phyloP scores from a whole-genome alignment of 2,113 vertebrate species.

The Noctilio leporinus region DNA sequence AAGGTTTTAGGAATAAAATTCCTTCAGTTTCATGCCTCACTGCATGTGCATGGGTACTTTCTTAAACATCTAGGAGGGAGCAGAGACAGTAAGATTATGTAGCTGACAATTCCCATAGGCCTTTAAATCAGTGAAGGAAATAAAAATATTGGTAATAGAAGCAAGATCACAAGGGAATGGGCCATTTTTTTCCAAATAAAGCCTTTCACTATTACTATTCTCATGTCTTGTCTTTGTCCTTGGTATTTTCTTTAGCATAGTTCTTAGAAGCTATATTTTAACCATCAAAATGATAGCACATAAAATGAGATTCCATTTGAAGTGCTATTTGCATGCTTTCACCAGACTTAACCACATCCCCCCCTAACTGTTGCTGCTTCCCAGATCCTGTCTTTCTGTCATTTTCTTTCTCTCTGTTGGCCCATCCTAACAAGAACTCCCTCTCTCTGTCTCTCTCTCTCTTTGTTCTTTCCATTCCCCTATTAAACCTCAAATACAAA shows the following conservation, averaged over 20 bases:
- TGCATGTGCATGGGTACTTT: not conserved
- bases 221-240: not conserved
- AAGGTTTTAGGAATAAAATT: constrained; percentile 58
- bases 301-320: constrained; percentile 22
- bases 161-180: not conserved
- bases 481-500: not conserved
- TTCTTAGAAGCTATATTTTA: not conserved
- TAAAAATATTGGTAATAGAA: constrained; percentile 24
- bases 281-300: not conserved
- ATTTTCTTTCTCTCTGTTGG: not conserved
- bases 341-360: not conserved
- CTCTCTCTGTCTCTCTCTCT: not conserved
- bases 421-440: not conserved
- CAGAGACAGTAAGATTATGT: constrained; percentile 4
- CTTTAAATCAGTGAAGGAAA: not conserved
- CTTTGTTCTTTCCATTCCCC: not conserved
- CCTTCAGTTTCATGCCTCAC: constrained; percentile 27
- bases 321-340: not conserved
- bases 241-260: not conserved
- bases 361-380: not conserved
- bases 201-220: not conserved
- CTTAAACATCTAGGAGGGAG: not conserved
- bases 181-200: not conserved
- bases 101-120: not conserved
- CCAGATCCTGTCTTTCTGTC: not conserved